A percentile compares a stretch with the other conserved stretches of the same genome.
Conservation (phyloP, 2,797 vertebrate species). For the Heliangelus exortis region DNA sequence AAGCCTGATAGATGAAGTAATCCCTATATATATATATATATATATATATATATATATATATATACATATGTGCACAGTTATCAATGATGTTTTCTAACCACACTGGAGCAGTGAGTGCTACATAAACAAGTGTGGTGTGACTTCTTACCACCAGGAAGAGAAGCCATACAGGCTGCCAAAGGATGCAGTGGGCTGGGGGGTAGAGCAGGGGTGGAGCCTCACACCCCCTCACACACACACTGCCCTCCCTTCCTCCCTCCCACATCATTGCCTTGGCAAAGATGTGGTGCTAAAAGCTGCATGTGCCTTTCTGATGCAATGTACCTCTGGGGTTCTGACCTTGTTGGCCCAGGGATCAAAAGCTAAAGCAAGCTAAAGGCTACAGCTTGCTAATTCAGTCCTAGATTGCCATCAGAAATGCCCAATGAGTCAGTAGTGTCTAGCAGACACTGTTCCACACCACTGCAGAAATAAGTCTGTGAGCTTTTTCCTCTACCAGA, state of each 20-base stretch:
- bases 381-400: not conserved
- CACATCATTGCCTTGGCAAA: not conserved
- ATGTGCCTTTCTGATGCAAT: not conserved
- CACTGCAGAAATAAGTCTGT: not conserved
- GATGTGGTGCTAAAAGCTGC: not conserved
- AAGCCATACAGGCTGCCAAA: not conserved
- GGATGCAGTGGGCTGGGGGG: not conserved
- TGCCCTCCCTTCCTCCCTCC: no score
- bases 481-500: not conserved
- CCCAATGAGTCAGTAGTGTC: not conserved
- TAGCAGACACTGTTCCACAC: not conserved
- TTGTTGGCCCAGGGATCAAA: not conserved
- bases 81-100: not conserved
- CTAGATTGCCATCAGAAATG: not conserved
- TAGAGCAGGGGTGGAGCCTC: not conserved
- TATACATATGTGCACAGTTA: not conserved
- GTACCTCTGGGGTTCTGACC: not conserved
- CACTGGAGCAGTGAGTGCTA: not conserved
- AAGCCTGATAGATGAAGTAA: not conserved
- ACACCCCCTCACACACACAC: accelerated
- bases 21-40: not conserved
- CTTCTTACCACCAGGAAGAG: not conserved
- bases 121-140: not conserved
- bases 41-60: not conserved
- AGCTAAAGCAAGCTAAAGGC: not conserved